A percentile compares a stretch with the other conserved stretches of the same genome.
Conservation (phyloP, 1,140 invertebrate genomes). For the Drosophila jambulina region DNA sequence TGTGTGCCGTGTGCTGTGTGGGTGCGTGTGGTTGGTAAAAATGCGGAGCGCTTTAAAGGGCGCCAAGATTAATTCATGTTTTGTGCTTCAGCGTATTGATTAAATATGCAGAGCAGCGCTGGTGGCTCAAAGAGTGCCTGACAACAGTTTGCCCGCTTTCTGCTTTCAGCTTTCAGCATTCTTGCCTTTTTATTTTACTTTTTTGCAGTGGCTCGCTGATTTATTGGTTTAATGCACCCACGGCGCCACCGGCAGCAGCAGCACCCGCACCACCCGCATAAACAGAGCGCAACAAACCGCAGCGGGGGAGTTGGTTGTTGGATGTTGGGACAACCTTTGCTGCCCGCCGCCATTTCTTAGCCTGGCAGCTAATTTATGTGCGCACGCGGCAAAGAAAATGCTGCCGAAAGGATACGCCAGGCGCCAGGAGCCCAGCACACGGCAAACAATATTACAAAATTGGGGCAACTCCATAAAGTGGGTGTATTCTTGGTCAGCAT, state of each 20-base stretch:
- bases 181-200: background rate
- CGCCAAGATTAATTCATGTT: slow-evolving; percentile 76
- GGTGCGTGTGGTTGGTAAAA: slow-evolving; percentile 18
- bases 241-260: slow-evolving; percentile 11
- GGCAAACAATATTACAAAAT: slow-evolving; percentile 33
- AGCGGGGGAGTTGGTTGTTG: slow-evolving; percentile 41
- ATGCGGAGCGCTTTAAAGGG: slow-evolving; percentile 62
- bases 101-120: slow-evolving; percentile 72
- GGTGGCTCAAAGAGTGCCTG: slow-evolving; percentile 62
- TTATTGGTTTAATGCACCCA: slow-evolving; percentile 82
- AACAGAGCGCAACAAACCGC: slow-evolving; percentile 79
- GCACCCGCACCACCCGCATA: slow-evolving; percentile 65
- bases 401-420: slow-evolving; percentile 72
- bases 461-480: background rate
- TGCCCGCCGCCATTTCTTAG: slow-evolving; percentile 79
- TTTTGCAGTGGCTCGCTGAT: slow-evolving; percentile 69
- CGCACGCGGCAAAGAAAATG: slow-evolving; percentile 78
- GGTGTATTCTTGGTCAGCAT: background rate
- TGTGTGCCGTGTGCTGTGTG: background rate
- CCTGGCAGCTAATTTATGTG: slow-evolving; percentile 83
- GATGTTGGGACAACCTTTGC: slow-evolving; percentile 68
- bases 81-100: slow-evolving; percentile 71
- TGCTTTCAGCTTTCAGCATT: slow-evolving; percentile 15
- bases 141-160: slow-evolving; percentile 66
- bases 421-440: slow-evolving; percentile 22